Evolutionary conservation across 2,888 invertebrate genomes (phyloP), one percentile per base, ranked within the genome.

Genomic region (Atrina japonica): DNA sequence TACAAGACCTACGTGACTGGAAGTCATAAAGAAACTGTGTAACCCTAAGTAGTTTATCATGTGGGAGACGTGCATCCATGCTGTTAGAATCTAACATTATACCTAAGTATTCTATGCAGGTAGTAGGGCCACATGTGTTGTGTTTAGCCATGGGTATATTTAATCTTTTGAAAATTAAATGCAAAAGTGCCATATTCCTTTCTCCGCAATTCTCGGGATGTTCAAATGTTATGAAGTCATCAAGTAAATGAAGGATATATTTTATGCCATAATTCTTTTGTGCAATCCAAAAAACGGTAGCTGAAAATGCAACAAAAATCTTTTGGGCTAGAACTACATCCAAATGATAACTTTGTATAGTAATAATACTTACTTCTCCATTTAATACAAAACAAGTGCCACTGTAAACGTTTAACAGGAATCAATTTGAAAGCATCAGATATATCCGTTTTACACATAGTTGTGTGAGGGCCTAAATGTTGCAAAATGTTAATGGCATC

Each of bases 361-460:
- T 53, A 65, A 43, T 71, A 75, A 41, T 66, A 70, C 11, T 30
- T 35, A 6, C 27, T 29, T 43, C 59, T 67, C 74, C 70, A 77
- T 30, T 66, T 61, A 0, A 74, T 27, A 40, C 68, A 30, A 25
- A 55, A 69, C 29, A 65, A 65, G 21, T 29, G n/a, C n/a, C n/a
- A n/a, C n/a, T n/a, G n/a, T n/a, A n/a, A n/a, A n/a, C n/a, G n/a
- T n/a, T n/a, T n/a, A 3, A 74, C 66, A 14, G 67, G 71, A 1
- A 78, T 40, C 1, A 66, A 30, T 56, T 76, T 74, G 18, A 73
- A 75, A 1, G 76, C 73, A 50, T 79, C 69, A 0, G 64, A 35
- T 21, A 74, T 74, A 50, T 77, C 75, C 1, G 66, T 65, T 58
- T 75, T 76, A 25, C 72, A 76, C n/a, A n/a, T n/a, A n/a, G n/a